These are phyloP conservation scores for Muscidifurax raptorellus DNA, from an alignment of 1,140 invertebrate species.

Conservation along the genomic window DNA sequence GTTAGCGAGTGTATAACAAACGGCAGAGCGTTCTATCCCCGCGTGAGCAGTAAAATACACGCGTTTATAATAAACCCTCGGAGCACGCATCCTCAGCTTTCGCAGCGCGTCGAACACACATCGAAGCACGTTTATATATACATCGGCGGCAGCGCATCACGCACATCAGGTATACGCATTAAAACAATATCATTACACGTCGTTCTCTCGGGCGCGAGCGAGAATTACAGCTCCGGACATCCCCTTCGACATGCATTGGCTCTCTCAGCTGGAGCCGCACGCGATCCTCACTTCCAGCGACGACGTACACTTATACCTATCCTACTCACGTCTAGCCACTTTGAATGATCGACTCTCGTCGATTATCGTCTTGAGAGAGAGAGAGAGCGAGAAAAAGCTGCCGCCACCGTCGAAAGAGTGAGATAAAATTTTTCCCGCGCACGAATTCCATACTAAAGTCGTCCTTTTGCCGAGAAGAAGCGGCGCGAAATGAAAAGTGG, in stretches of 20 bases:
- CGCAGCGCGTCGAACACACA: not conserved
- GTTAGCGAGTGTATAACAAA: too few species aligned
- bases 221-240: not conserved
- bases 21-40: too few species aligned
- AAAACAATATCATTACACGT: slow-evolving; percentile 32
- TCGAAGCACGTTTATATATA: not conserved
- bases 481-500: slow-evolving; percentile 1
- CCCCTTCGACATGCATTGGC: not conserved
- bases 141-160: not conserved
- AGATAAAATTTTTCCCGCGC: not conserved
- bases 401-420: not conserved
- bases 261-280: not conserved
- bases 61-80: too few species aligned
- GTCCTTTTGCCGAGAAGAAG: not conserved
- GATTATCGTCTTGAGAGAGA: not conserved
- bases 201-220: not conserved
- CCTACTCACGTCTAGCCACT: not conserved
- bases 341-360: not conserved
- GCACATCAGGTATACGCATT: not conserved
- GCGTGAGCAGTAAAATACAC: too few species aligned
- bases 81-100: too few species aligned
- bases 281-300: too few species aligned
- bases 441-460: not conserved
- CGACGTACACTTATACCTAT: not conserved
- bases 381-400: not conserved